Evolutionary conservation across 2,113 vertebrate genomes (phyloP), one percentile per base, ranked within the genome.

Genomic region (Alces alces): DNA sequence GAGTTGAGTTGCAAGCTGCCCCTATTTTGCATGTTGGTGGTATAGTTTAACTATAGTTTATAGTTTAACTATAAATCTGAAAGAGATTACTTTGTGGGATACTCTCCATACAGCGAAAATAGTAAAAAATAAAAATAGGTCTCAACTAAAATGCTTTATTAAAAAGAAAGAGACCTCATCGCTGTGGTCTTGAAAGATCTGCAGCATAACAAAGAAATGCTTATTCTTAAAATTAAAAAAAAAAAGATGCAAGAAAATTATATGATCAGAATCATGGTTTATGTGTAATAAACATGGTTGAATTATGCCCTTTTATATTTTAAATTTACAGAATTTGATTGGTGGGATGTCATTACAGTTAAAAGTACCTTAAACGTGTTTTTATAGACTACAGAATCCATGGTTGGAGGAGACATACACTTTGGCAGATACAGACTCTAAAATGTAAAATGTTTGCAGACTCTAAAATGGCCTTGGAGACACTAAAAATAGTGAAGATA

Each of bases 151-250:
- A 85, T 17, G 54, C 25, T 60, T 5, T 78, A 61, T 52, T 47
- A 36, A 36, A 60, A 76, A 84, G 91, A 52, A 70, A 88, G 1
- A 89, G 50, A 25, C 19, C 2, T 73, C 13, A 60, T 30, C 30
- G 43, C 3, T 94, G 54, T 58, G 27, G 54, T 92, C 43, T 17
- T 82, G 70, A 95, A 88, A 91, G 21, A 76, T 28, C 58, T 85
- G 47, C 6, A 52, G 15, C 5, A 3, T n/a, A 86, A 97, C 21
- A 94, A 94, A 79, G 30, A 16, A 21, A 47, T 10, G 57, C 47
- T 95, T 66, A 86, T 36, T 97, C n/a, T 90, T 94, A 86, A 97
- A 96, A 95, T 79, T 39, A 2, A 12, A 43, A 88, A 92, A n/a
- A 92, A 73, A 73, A 95, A 85, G 54, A 95, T 84, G 50, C 30